Percentiles rank a stretch among this genome's conserved stretches.
phyloP scores from a whole-genome alignment of 2,888 invertebrate genomes.

The Lycaena phlaeas region DNA sequence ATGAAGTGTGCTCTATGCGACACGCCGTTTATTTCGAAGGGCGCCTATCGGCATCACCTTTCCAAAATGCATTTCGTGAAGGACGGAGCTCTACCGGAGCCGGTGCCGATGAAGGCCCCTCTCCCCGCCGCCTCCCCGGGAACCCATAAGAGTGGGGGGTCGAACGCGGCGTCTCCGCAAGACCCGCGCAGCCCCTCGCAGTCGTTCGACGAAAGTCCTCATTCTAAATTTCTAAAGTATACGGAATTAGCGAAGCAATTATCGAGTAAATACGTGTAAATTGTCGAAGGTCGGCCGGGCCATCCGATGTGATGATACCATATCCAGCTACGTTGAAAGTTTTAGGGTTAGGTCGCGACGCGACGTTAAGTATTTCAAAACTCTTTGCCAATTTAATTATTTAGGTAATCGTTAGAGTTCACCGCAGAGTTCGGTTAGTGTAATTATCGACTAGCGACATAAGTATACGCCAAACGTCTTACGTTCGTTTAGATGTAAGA shows the following conservation, averaged over 20 bases:
- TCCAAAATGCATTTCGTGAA: conserved; percentile 97
- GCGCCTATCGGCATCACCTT: conserved; percentile 95
- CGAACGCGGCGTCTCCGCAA: conserved; percentile 62
- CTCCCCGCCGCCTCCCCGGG: conserved; percentile 58
- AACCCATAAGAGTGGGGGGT: conserved; percentile 52
- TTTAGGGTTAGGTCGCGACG: conserved; percentile 65
- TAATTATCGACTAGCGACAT: conserved; percentile 68
- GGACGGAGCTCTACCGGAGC: conserved; percentile 88
- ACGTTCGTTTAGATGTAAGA: conserved; percentile 66
- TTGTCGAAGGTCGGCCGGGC: conserved; percentile 43
- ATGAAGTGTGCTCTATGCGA: conserved; percentile 97
- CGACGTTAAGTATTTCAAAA: conserved; percentile 72
- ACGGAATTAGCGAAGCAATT: conserved; percentile 98
- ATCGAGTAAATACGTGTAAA: conserved; percentile 95
- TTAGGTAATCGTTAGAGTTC: conserved; percentile 67
- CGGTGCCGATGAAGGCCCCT: conserved; percentile 75
- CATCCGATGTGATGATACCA: conserved; percentile 81
- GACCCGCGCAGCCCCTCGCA: conserved; percentile 74
- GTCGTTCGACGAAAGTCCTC: conserved; percentile 90
- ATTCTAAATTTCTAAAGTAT: conserved; percentile 98
- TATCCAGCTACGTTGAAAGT: conserved; percentile 79
- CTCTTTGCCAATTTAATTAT: conserved; percentile 74
- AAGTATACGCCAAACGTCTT: conserved; percentile 74
- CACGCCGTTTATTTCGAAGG: conserved; percentile 96
- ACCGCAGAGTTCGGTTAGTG: conserved; percentile 70